These are phyloP conservation scores for Tribolium freemani DNA, from an alignment of 2,888 invertebrate species.

Conservation along the genomic window DNA sequence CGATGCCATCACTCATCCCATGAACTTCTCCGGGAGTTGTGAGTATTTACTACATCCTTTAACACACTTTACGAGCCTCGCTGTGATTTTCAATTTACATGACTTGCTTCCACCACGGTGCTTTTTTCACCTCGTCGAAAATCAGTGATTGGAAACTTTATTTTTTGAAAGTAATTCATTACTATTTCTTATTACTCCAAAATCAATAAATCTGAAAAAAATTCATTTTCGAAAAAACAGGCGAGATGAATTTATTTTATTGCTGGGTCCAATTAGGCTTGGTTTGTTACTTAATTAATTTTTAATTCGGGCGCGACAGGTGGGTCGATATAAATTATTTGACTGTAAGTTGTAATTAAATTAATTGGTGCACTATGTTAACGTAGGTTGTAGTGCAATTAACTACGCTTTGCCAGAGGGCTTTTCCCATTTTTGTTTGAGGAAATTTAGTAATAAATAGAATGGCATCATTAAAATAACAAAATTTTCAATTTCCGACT, in stretches of 20 bases:
- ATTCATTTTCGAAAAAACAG: too few species aligned
- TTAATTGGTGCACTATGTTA: neutral
- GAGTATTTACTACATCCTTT: slow-evolving; percentile 70
- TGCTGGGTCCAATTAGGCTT: too few species aligned
- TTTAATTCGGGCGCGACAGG: neutral
- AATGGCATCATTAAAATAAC: neutral
- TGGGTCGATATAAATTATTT: too few species aligned
- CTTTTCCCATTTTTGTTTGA: neutral
- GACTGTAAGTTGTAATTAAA: neutral
- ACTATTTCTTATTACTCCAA: too few species aligned
- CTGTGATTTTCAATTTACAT: slow-evolving; percentile 17
- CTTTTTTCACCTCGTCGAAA: neutral
- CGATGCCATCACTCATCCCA: slow-evolving; percentile 93
- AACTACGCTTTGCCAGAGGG: neutral
- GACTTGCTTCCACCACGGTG: neutral
- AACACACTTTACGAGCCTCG: slow-evolving; percentile 2
- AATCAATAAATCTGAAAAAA: too few species aligned
- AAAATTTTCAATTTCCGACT: neutral
- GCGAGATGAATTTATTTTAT: neutral
- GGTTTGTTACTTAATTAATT: too few species aligned
- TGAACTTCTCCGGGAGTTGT: slow-evolving; percentile 97
- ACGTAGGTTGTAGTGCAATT: neutral
- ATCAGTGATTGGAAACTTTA: too few species aligned
- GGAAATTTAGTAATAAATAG: neutral
- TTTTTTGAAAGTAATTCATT: too few species aligned